A percentile compares a stretch with the other conserved stretches of the same genome.
These are phyloP conservation scores for Thaumetopoea pityocampa DNA, from an alignment of 1,140 invertebrate species.

Conservation along the genomic window DNA sequence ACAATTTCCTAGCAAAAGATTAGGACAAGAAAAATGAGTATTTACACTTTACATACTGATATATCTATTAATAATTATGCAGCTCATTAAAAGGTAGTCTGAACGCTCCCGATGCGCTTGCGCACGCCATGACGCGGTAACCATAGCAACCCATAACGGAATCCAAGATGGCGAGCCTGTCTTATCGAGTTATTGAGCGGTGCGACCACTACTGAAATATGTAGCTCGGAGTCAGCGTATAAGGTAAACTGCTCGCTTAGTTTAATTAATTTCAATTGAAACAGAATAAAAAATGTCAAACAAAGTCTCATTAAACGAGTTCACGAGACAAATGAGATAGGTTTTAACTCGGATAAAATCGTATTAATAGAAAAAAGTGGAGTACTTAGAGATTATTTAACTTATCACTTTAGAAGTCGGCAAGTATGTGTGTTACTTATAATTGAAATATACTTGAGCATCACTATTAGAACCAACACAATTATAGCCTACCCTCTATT, in stretches of 20 bases:
- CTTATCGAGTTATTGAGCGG: constrained; percentile 49
- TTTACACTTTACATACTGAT: constrained; percentile 14
- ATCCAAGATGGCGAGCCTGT: constrained; percentile 41
- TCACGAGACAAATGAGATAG: too few species aligned
- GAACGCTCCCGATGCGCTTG: constrained; percentile 23
- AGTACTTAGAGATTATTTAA: too few species aligned
- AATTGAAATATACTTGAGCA: too few species aligned
- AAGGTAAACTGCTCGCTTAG: constrained; percentile 4
- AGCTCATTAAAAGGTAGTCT: constrained; percentile 10
- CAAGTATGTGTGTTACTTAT: too few species aligned
- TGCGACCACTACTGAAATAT: constrained; percentile 23
- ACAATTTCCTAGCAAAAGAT: too few species aligned
- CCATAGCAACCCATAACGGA: constrained; percentile 38
- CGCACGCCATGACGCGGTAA: constrained; percentile 40
- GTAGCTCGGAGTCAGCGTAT: constrained; percentile 11
- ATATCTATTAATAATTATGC: constrained; percentile 21
- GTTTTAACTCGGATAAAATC: too few species aligned
- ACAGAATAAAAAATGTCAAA: constrained; percentile 5
- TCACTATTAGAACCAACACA: too few species aligned
- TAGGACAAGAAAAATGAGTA: too few species aligned
- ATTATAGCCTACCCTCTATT: too few species aligned
- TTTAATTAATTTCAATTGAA: constrained; percentile 10
- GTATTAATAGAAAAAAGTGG: too few species aligned
- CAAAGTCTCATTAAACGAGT: too few species aligned
- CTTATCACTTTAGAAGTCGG: too few species aligned